Evolutionary conservation across 2,888 invertebrate species (phyloP).

Genomic region (Ryuthela nishihirai): DNA sequence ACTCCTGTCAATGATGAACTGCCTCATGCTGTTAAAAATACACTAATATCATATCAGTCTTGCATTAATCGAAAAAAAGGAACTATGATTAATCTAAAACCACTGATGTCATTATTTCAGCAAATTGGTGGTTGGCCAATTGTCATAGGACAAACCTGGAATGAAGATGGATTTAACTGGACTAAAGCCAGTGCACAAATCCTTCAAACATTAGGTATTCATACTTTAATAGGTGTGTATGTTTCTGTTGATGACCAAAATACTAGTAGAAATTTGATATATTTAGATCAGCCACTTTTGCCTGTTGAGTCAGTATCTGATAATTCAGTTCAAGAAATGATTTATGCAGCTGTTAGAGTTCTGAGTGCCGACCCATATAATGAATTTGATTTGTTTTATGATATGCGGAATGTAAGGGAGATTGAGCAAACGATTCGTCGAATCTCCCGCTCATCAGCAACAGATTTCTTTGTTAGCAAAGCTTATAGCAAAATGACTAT

Average conservation of each 20-base stretch:
- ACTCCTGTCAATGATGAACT: neutral
- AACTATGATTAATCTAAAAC: neutral
- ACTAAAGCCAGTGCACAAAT: constrained; percentile 12
- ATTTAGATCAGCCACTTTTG: constrained; percentile 9
- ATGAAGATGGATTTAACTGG: constrained; percentile 9
- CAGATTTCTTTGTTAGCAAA: neutral
- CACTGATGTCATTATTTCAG: neutral
- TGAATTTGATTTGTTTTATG: neutral
- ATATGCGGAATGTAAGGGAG: neutral
- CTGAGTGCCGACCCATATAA: no score
- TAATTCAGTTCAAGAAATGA: no score
- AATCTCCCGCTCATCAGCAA: neutral
- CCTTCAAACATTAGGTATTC: constrained; percentile 3
- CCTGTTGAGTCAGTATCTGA: no score
- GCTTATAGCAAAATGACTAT: constrained; percentile 7
- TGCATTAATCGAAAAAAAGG: constrained; percentile 6
- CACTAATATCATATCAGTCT: constrained; percentile 8
- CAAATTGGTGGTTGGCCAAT: constrained; percentile 28
- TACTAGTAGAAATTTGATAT: constrained; percentile 8
- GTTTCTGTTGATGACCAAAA: constrained; percentile 4
- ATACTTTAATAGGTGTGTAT: constrained; percentile 2
- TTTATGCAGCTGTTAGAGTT: no score
- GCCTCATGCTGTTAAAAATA: constrained; percentile 13
- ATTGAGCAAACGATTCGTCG: constrained; percentile 3
- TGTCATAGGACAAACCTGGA: neutral